Base-by-base conservation (phyloP, 2,113 vertebrate species). In the Microtus richardsoni region DNA sequence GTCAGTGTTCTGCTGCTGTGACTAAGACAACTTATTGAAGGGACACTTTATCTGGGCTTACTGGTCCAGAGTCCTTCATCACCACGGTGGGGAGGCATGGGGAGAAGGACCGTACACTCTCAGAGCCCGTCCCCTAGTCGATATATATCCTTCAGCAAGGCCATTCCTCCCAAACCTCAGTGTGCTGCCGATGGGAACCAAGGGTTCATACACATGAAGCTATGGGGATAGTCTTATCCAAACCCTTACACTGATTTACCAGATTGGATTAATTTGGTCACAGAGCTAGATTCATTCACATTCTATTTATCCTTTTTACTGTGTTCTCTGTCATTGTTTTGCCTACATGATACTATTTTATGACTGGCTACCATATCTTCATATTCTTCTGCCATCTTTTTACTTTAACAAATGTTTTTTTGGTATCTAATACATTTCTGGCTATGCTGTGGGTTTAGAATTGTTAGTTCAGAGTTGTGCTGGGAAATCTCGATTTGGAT, bases 271-370 rank as follows among this genome's bases (percentile, higher is more conserved):
- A 85, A 54, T 39, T 87, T 47, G 33, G 36, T 71, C 52, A 82
- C 36, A 91, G 54, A 92, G 84, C 70, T 94, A 84, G 19, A 12
- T 92, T 94, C 73, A 21, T 88, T 73, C 73, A n/a, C 33, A 33
- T 80, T 52, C 3, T 28, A 44, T 58, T 86, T 75, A 70, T 47
- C 44, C 39, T 75, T 22, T 47, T 66, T 13, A 30, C 62, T 47
- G 16, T 85, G 83, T 68, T 36, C 62, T 47, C 19, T 33, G 41
- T 13, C 41, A 14, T 86, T 86, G 28, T 68, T 47, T 49, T 68
- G 71, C 26, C 41, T 88, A 86, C 91, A 85, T 93, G 13, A 92
- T 96, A 36, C 30, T 75, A 66, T 44, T 75, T 88, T 80, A 70
- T 91, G 28, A 62, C 49, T 75, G 2, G 39, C 47, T 70, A 21